Conservation (phyloP, 2,113 vertebrate species). For the Ploceus nigricollis region DNA sequence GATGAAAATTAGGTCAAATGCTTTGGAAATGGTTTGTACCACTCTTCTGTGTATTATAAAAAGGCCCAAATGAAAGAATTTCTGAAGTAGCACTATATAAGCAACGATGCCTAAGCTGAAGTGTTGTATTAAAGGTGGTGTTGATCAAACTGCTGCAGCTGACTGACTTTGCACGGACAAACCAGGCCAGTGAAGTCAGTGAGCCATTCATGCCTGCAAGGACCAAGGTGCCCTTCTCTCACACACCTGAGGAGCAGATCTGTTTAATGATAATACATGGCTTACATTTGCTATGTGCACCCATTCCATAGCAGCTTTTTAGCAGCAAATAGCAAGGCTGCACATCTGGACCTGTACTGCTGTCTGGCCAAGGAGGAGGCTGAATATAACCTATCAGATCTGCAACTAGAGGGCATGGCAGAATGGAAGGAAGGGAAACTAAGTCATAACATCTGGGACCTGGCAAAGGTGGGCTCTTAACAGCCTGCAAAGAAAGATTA, state of each 20-base stretch:
- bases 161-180: neutral
- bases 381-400: neutral
- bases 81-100: neutral
- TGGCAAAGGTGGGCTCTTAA: neutral
- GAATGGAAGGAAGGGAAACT: neutral
- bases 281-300: neutral
- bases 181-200: neutral
- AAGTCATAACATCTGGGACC: neutral
- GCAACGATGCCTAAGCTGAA: neutral
- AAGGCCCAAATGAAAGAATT: neutral
- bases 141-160: neutral
- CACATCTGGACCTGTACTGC: accelerated
- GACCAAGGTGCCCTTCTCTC: neutral
- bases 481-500: neutral
- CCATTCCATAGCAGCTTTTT: neutral
- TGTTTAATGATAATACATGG: neutral
- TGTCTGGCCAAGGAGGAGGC: neutral
- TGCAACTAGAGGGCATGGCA: neutral
- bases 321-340: neutral
- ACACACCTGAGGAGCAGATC: neutral
- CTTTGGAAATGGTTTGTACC: neutral
- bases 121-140: neutral
- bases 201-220: neutral
- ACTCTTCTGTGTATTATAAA: neutral
- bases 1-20: constrained; percentile 30